Conservation (phyloP, 2,888 invertebrate genomes). For the Netelia inedita region DNA sequence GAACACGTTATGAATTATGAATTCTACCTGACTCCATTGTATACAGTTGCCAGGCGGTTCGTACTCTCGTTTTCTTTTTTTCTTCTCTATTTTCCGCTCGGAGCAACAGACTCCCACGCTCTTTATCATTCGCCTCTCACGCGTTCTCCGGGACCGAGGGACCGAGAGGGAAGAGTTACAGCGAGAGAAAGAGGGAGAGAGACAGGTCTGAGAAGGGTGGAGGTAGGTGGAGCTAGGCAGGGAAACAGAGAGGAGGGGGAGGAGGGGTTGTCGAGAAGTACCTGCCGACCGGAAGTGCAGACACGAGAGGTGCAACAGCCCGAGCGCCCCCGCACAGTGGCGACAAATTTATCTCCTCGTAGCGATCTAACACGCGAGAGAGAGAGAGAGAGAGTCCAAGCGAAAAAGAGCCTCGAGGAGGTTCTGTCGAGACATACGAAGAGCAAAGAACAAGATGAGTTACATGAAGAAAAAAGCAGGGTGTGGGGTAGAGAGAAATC, state of each 20-base stretch:
- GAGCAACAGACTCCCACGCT: conserved; percentile 56
- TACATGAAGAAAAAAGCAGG: neutral
- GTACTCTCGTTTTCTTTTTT: conserved; percentile 4
- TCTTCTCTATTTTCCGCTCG: conserved; percentile 21
- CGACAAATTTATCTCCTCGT: conserved; percentile 65
- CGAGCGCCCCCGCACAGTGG: conserved; percentile 37
- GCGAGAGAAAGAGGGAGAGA: conserved; percentile 3
- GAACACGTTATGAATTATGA: conserved; percentile 41
- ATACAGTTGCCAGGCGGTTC: conserved; percentile 31
- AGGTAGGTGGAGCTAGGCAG: too few relatives aligned
- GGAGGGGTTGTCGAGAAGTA: conserved; percentile 44
- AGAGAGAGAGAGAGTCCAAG: conserved; percentile 13
- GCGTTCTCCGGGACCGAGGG: conserved; percentile 2
- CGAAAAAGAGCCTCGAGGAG: conserved; percentile 35
- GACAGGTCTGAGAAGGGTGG: neutral
- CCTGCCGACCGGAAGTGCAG: conserved; percentile 66
- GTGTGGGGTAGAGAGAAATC: neutral
- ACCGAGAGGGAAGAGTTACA: neutral
- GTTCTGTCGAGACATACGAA: neutral
- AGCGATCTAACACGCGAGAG: conserved; percentile 63
- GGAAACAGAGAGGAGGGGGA: neutral
- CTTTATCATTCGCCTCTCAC: conserved; percentile 59
- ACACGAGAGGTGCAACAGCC: conserved; percentile 55
- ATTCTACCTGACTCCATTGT: conserved; percentile 50
- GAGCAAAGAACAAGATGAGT: conserved; percentile 5